Base-by-base conservation (phyloP, 2,113 vertebrate species). In the Gadus macrocephalus region DNA sequence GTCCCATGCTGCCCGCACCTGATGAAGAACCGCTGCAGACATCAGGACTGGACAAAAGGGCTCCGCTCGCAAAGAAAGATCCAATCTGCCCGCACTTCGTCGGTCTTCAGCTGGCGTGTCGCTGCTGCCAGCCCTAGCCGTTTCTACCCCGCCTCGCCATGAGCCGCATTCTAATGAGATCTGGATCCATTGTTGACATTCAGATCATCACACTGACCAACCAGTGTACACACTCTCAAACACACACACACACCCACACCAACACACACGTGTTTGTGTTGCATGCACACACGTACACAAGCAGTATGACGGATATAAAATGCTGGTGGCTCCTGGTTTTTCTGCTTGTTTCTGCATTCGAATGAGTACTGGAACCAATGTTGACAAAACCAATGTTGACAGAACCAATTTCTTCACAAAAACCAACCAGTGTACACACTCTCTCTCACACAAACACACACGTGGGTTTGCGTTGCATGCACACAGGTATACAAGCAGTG, bases 141-240 rank as follows among this genome's bases (percentile, higher is more conserved):
- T 49, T 12, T 42, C 59, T 35, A 12, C 14, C 25, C 25, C 25
- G 25, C 25, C 25, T 55, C 11, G 59, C 77, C 86, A 82, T 83
- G 86, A 83, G 78, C 78, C 75, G 78, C 81, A 88, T 90, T 80
- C 82, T 86, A 90, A 90, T 88, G 83, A 88, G 84, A 66, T 71
- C 74, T 74, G 75, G 62, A 86, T 86, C 89, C 87, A 88, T 80
- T 35, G 25, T 82, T 79, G 67, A 78, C 75, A 72, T 67, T 9
- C 5, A 49, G 42, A 9, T 49, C 42, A 7, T 49, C 69, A 72
- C 74, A 72, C 65, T 9, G 8, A 49, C 9, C 42, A 49, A 49
- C 8, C 42, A 49, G 42, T 49, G 19, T 19, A 49, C 15, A 53
- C 42, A 16, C 8, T 9, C n/a, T 9, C 11, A 67, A n/a, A 25